Evolutionary conservation across 1,140 invertebrate species (phyloP).

Genomic region (Papilio machaon): DNA sequence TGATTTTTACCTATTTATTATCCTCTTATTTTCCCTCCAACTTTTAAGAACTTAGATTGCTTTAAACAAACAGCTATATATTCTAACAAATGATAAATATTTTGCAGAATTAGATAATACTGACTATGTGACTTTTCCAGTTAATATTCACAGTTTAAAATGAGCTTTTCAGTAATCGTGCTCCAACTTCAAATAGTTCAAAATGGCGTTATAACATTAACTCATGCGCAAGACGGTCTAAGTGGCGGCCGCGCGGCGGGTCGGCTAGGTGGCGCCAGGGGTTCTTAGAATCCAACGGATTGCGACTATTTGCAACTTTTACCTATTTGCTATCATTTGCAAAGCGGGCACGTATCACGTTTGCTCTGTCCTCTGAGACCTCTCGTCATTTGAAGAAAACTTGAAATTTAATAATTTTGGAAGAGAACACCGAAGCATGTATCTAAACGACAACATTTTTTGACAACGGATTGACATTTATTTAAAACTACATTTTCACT

Average conservation of each 20-base stretch:
- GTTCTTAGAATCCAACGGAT: conserved; percentile 70
- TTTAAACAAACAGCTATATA: no score
- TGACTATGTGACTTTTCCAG: no score
- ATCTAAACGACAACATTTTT: not conserved
- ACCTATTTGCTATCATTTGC: conserved; percentile 78
- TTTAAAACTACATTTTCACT: not conserved
- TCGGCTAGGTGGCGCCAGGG: conserved; percentile 62
- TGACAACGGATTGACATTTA: not conserved
- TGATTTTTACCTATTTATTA: no score
- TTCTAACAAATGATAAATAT: no score
- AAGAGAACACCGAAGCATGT: not conserved
- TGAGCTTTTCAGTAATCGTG: not conserved
- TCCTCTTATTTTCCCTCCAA: no score
- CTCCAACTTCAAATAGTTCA: not conserved
- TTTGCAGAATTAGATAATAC: no score
- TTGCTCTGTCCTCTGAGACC: conserved; percentile 57
- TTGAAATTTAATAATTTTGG: conserved; percentile 11
- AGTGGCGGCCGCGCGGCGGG: conserved; percentile 11
- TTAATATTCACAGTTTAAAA: not conserved
- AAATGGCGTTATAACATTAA: not conserved
- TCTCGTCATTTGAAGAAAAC: conserved; percentile 51
- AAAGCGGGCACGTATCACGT: conserved; percentile 67
- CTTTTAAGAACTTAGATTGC: no score
- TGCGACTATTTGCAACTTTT: conserved; percentile 80
- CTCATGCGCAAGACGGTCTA: not conserved